Conservation (phyloP, 2,113 vertebrate genomes). For the Illadopsis cleaveri region DNA sequence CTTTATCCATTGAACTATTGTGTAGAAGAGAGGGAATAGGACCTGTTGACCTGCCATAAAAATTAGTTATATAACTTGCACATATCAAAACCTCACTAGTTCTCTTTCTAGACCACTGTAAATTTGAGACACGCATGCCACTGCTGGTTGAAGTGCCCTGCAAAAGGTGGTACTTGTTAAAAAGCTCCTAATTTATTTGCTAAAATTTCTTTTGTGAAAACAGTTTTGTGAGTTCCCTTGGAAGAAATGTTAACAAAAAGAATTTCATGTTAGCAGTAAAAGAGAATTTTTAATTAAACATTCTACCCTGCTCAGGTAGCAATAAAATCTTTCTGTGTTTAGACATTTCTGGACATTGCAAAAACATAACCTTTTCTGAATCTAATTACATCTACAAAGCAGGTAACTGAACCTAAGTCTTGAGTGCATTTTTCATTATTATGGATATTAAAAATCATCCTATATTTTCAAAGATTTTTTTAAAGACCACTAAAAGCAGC, state of each 20-base stretch:
- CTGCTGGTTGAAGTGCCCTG: neutral
- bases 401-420: neutral
- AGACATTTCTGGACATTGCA: neutral
- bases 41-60: neutral
- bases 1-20: neutral
- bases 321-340: neutral
- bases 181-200: neutral
- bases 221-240: neutral
- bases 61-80: neutral
- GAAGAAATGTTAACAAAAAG: neutral
- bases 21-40: neutral
- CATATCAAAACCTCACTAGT: neutral
- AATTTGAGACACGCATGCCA: neutral
- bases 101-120: neutral
- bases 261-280: neutral
- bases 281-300: neutral
- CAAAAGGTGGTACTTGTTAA: neutral
- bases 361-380: constrained; percentile 5
- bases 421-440: neutral
- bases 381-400: neutral
- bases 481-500: neutral
- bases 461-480: neutral
- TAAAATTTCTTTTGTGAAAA: neutral
- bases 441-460: neutral
- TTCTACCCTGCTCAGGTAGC: neutral